Evolutionary conservation across 2,797 vertebrate genomes (phyloP), one percentile per base, ranked within the genome.

Genomic region (Tangara arthus): DNA sequence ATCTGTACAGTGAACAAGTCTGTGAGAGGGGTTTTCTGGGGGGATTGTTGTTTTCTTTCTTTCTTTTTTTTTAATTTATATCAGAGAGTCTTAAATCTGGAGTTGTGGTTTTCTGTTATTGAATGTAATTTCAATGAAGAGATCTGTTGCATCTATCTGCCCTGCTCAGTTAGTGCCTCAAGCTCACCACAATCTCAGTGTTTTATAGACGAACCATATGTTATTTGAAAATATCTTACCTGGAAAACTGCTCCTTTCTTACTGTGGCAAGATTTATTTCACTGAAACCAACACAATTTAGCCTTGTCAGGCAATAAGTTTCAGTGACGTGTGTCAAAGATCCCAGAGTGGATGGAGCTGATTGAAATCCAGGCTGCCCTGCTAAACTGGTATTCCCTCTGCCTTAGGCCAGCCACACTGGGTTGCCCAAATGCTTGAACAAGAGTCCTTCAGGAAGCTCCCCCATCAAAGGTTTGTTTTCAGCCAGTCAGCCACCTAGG

Each of bases 1-100:
- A 95, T 95, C 89, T 95, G 88, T 66, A 44, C 42, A 39, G 22
- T 9, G 17, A 77, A 82, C 52, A 82, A 83, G 20, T 44, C 81
- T 82, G 72, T 19, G 50, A 69, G 30, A 76, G 17, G 57, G 7
- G 4, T 46, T 64, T 72, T 39, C 2, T 2, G 11, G 21, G 8
- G 12, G 2, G 4, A 2, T 15, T 30, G 11, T 42, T 39, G 9
- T 27, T 46, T 60, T 28, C 18, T n/a, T 12, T 6, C 13, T 41
- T 24, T 57, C 22, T 6, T 2, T 41, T 20, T 44, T 71, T 89
- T 41, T 0, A 55, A 44, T 34, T 83, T 70, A 52, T 79, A 1
- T 46, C 41, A 69, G 37, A 27, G 59, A 81, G 66, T 79, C 68
- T 50, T 75, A 71, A 71, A 70, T 46, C 64, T 82, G 53, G n/a